Evolutionary conservation across 1,140 invertebrate genomes (phyloP), one percentile per base, ranked within the genome.

Genomic region (Apis dorsata): DNA sequence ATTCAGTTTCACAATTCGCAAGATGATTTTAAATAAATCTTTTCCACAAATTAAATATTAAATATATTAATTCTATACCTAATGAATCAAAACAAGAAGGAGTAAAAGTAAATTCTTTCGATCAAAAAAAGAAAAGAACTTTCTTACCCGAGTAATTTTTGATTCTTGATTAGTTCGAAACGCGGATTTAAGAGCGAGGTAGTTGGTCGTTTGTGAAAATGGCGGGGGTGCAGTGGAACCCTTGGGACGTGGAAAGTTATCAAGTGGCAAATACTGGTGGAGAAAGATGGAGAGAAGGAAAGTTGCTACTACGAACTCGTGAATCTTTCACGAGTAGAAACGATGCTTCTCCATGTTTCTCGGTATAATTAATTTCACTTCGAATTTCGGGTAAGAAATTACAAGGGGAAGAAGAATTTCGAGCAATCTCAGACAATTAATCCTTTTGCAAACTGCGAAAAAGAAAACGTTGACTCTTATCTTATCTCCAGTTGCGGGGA

Each of bases 191-290:
- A 51, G 73, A 75, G 59, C n/a, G 51, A 51, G n/a, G 10, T 68
- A 34, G 65, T 68, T 28, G 59, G 9, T 21, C 17, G 21, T n/a
- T 3, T 13, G 28, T 44, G 34, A 44, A 44, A 44, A 44, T 44
- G 34, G 65, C n/a, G 11, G 4, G n/a, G 59, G 21, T 62, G 57
- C 44, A 24, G 19, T n/a, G 19, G 21, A 13, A 21, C 34, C 59
- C 44, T 51, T 62, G 73, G 59, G 55, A 62, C 28, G 28, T 17
- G 10, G 59, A 24, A 75, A 75, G 73, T 75, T 75, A 75, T 15
- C 44, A 63, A 75, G n/a, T 49, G 59, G 44, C 53, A 72, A 34
- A 4, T 63, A 51, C 28, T 19, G 59, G 12, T 19, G 73, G 12
- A 24, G 24, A 75, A 51, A 44, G 59, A n/a, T 44, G 19, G 11